A percentile compares a stretch with the other conserved stretches of the same genome.
phyloP scores from a whole-genome alignment of 2,113 vertebrate species.

The Orientallactaga bullata region DNA sequence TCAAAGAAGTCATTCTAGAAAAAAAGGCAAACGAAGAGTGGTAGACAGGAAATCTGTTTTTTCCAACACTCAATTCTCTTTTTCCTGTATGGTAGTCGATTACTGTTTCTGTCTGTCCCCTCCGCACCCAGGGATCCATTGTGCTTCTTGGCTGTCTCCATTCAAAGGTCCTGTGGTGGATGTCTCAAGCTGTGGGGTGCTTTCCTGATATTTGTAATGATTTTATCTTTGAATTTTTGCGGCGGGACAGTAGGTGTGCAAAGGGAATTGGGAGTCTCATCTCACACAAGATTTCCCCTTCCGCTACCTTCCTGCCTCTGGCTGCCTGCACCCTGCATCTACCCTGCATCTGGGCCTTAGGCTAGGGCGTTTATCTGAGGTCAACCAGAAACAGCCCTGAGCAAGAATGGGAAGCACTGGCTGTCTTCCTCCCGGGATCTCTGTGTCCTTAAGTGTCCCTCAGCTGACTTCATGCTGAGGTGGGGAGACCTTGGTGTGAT shows the following conservation, averaged over 20 bases:
- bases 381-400: background rate
- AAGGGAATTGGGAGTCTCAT: background rate
- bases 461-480: background rate
- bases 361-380: background rate
- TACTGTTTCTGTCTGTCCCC: fast-evolving
- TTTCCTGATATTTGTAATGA: background rate
- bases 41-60: background rate
- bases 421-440: fast-evolving
- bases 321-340: too few relatives aligned
- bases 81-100: background rate
- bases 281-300: fast-evolving
- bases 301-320: fast-evolving
- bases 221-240: background rate
- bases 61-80: background rate
- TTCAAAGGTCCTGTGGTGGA: fast-evolving
- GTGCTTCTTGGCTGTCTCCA: background rate
- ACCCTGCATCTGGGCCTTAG: background rate
- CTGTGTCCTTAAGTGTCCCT: too few relatives aligned
- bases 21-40: background rate
- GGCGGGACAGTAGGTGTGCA: fast-evolving
- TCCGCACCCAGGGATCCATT: background rate
- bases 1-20: background rate
- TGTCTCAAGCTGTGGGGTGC: background rate
- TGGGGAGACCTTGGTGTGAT: background rate
- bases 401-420: background rate